Evolutionary conservation across 1,140 invertebrate genomes (phyloP).

Genomic region (Musca vetustissima): DNA sequence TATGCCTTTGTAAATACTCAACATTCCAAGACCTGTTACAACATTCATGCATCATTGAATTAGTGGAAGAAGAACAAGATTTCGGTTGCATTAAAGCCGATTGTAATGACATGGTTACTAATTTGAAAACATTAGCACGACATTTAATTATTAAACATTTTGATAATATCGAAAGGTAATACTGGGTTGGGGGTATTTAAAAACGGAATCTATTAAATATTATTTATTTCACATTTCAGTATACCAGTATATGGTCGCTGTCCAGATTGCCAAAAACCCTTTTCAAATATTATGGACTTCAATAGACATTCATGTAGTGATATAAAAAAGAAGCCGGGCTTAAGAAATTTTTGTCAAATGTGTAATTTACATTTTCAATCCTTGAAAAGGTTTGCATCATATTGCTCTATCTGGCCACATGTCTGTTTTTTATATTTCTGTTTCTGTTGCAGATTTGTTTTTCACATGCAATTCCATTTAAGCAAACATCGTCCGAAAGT

Average conservation of each 20-base stretch:
- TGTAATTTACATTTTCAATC: constrained; percentile 46
- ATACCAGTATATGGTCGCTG: constrained; percentile 45
- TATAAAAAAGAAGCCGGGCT: constrained; percentile 38
- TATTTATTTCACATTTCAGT: constrained; percentile 29
- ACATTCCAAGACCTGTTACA: constrained; percentile 35
- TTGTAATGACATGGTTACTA: constrained; percentile 31
- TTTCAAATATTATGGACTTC: constrained; percentile 44
- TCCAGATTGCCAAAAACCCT: constrained; percentile 44
- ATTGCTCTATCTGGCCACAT: too few relatives aligned
- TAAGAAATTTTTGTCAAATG: constrained; percentile 40
- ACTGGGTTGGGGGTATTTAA: too few relatives aligned
- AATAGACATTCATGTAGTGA: constrained; percentile 51
- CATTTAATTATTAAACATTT: constrained; percentile 45
- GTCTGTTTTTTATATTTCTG: neutral
- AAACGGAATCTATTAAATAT: too few relatives aligned
- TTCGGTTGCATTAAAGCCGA: constrained; percentile 38
- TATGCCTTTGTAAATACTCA: constrained; percentile 35
- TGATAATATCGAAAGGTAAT: constrained; percentile 40
- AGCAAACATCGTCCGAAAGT: constrained; percentile 42
- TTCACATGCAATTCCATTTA: constrained; percentile 51
- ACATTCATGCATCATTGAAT: constrained; percentile 32
- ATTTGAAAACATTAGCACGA: constrained; percentile 35
- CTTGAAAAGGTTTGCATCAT: constrained; percentile 41
- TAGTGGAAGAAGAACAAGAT: constrained; percentile 8
- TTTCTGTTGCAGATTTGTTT: constrained; percentile 36